Evolutionary conservation across 2,888 invertebrate genomes (phyloP), one percentile per base, ranked within the genome.

Genomic region (Coelinius sp.): DNA sequence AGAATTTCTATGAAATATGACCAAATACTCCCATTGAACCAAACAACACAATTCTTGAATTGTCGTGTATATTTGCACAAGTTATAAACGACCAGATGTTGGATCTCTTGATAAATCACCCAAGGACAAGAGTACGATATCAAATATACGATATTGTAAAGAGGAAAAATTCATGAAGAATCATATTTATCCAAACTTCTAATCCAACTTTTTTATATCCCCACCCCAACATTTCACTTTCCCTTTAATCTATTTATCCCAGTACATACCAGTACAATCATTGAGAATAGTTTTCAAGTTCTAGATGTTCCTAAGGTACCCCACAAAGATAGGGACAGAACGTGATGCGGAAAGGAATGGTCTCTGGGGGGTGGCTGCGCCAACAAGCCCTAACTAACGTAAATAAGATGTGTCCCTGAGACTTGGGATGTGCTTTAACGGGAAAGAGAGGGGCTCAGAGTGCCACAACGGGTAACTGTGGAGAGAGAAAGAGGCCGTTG

Each of bases 371-470:
- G 85, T 84, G 82, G 78, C 80, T 83, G 79, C 79, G 84, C 84
- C 85, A 86, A 86, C 85, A 86, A 86, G 84, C 85, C 86, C 84
- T 85, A 87, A 87, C 87, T 86, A 86, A 87, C 87, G 86, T 86
- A 87, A 87, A 86, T 86, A 88, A 87, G 86, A 85, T 83, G 85
- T 86, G 84, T 81, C 80, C 70, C 72, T 59, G 59, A 31, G 59
- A 59, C 10, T 59, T 35, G 59, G n/a, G 59, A 59, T 59, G 59
- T 59, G 59, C 59, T 59, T 59, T 59, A 59, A 59, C 10, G 31
- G 52, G 64, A 44, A 27, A 41, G 63, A 53, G 38, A 31, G 25
- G 44, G 20, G 56, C 31, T 25, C 35, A 56, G 71, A 3, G 52
- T 22, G n/a, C 17, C 44, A 44, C 44, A 10, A 46, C 1, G 59